Conservation (phyloP, 2,888 invertebrate genomes). For the Rapana venosa region DNA sequence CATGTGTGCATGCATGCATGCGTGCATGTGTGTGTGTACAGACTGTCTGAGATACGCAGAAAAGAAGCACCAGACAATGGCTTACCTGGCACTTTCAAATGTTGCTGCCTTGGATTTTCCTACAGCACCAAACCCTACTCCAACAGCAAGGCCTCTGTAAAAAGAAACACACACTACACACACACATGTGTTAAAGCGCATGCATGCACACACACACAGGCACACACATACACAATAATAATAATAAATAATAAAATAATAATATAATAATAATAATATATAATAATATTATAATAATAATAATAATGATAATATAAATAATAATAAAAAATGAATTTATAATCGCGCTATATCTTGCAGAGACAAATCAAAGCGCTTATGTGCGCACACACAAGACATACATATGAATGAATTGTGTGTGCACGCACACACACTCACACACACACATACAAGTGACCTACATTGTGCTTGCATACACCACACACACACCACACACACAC, state of each 20-base stretch:
- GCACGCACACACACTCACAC: neutral
- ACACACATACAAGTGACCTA: neutral
- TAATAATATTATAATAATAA: no score
- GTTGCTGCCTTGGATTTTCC: slow-evolving; percentile 91
- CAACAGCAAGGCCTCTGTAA: slow-evolving; percentile 94
- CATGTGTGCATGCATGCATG: neutral
- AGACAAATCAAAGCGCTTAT: neutral
- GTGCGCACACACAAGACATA: neutral
- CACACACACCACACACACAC: neutral
- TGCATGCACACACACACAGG: neutral
- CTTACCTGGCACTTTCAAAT: slow-evolving; percentile 90
- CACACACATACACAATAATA: neutral
- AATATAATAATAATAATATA: no score
- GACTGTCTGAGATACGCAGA: neutral
- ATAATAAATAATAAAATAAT: no score
- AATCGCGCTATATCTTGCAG: no score
- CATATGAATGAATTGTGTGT: neutral
- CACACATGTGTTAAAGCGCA: neutral
- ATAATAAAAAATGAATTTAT: no score
- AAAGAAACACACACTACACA: neutral
- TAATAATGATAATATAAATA: no score
- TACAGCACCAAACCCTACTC: slow-evolving; percentile 97
- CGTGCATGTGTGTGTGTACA: no score
- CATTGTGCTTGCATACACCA: neutral
- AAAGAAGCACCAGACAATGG: neutral